A percentile compares a stretch with the other conserved stretches of the same genome.
Evolutionary conservation across 2,888 invertebrate species (phyloP).

Genomic region (Leucoma salicis): DNA sequence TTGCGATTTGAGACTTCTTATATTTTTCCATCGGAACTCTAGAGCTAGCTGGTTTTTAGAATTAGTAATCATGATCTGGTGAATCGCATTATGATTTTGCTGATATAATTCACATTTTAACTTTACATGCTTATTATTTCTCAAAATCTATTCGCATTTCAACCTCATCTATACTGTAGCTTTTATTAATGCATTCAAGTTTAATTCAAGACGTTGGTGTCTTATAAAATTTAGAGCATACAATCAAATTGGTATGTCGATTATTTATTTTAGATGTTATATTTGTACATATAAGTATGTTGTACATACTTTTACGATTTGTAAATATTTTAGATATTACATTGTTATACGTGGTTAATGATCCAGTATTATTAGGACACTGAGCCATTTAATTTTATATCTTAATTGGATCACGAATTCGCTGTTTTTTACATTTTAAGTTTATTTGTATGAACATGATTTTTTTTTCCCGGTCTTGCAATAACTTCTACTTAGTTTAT

Average conservation of each 20-base stretch:
- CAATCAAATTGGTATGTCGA: conserved; percentile 77
- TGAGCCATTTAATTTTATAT: too few species aligned
- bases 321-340: conserved; percentile 63
- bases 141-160: conserved; percentile 34
- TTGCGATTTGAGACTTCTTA: conserved; percentile 21
- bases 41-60: conserved; percentile 15
- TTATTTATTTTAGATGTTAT: conserved; percentile 76
- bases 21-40: conserved; percentile 12
- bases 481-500: too few species aligned
- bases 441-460: too few species aligned
- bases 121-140: conserved; percentile 22
- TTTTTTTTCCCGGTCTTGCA: too few species aligned
- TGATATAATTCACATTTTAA: conserved; percentile 13
- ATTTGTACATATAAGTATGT: conserved; percentile 69
- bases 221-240: conserved; percentile 63
- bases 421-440: too few species aligned
- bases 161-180: conserved; percentile 40
- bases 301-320: conserved; percentile 68
- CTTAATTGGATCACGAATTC: too few species aligned
- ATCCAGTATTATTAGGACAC: conserved; percentile 74
- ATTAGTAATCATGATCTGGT: conserved; percentile 19
- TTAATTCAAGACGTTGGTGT: conserved; percentile 49
- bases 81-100: conserved; percentile 11
- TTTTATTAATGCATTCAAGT: conserved; percentile 44
- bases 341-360: conserved; percentile 48